These are phyloP conservation scores for Trypoxylon attenuatum DNA, from an alignment of 2,888 invertebrate species.

Conservation along the genomic window DNA sequence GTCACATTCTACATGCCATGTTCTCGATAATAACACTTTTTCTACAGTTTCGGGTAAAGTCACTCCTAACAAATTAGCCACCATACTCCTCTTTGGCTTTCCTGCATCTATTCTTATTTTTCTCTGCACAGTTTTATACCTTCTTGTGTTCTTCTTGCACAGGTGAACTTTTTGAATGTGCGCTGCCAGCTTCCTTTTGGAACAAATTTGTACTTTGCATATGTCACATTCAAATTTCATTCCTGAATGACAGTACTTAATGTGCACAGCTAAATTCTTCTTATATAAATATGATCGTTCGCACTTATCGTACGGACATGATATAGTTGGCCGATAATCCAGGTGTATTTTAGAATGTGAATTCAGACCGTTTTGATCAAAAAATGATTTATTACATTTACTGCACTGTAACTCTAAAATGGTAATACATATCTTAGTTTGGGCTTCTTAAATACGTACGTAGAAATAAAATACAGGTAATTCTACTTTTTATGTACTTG, in stretches of 20 bases:
- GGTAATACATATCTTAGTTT: neutral
- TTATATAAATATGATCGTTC: slow-evolving; percentile 76
- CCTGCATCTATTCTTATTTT: slow-evolving; percentile 57
- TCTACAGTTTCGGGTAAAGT: slow-evolving; percentile 45
- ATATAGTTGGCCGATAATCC: slow-evolving; percentile 46
- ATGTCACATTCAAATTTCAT: slow-evolving; percentile 70
- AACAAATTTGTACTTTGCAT: slow-evolving; percentile 45
- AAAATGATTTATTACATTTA: slow-evolving; percentile 60
- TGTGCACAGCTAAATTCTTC: slow-evolving; percentile 78
- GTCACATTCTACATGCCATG: no score
- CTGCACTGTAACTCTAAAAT: slow-evolving; percentile 55
- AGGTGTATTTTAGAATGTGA: slow-evolving; percentile 60
- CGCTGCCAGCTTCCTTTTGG: slow-evolving; percentile 47
- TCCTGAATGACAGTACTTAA: slow-evolving; percentile 76
- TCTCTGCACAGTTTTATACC: slow-evolving; percentile 10
- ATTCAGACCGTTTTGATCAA: slow-evolving; percentile 41
- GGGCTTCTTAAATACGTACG: neutral
- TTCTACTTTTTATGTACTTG: slow-evolving; percentile 60
- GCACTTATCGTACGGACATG: slow-evolving; percentile 72
- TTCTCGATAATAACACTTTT: slow-evolving; percentile 34
- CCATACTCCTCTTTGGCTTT: slow-evolving; percentile 49
- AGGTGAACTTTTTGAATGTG: slow-evolving; percentile 56
- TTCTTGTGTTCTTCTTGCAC: slow-evolving; percentile 22
- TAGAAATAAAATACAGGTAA: neutral
- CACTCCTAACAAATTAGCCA: slow-evolving; percentile 53